Evolutionary conservation across 2,888 invertebrate genomes (phyloP), one percentile per base, ranked within the genome.

Genomic region (Lordiphosa fenestrarum): DNA sequence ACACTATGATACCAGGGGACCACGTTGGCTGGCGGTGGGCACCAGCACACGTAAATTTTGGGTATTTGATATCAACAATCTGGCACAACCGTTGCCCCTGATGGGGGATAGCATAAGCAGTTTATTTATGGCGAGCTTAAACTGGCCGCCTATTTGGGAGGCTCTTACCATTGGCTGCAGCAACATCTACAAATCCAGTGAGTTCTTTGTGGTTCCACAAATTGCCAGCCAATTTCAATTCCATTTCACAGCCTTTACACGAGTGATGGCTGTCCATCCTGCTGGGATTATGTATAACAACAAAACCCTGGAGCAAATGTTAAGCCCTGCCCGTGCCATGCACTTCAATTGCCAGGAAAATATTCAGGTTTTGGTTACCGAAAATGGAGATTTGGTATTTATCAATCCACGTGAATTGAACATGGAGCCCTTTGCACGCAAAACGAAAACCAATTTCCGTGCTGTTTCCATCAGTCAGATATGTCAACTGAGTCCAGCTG

Each of bases 61-160:
- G 7, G 35, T 87, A 5, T 89, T 83, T 49, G 89, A 89, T 40
- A 63, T 89, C 25, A 54, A 71, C 2, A 80, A 86, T 33, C 68
- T 81, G 33, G 67, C 60, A 15, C 67, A 74, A 2, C 89, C 88
- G 0, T 3, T 71, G 4, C 37, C 76, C 6, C 19, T 87, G 25
- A 49, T 59, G 10, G 71, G 70, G 1, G 85, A 86, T 4, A 39
- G 56, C 9, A 54, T 69, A 4, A 69, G 63, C 51, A 84, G 82
- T 52, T 54, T 80, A 10, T 67, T 38, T 25, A 38, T 83, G 46
- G 64, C 66, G 15, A 50, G 69, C 6, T 23, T 85, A 1, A 74
- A 67, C 23, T 90, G 90, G 90, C 85, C 89, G 7, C 51, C 87
- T 0, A 25, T 88, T 30, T 89, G 88, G 87, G 86, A 88, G 35